Evolutionary conservation across 2,113 vertebrate species (phyloP).

Genomic region (Mionectes macconnelli): DNA sequence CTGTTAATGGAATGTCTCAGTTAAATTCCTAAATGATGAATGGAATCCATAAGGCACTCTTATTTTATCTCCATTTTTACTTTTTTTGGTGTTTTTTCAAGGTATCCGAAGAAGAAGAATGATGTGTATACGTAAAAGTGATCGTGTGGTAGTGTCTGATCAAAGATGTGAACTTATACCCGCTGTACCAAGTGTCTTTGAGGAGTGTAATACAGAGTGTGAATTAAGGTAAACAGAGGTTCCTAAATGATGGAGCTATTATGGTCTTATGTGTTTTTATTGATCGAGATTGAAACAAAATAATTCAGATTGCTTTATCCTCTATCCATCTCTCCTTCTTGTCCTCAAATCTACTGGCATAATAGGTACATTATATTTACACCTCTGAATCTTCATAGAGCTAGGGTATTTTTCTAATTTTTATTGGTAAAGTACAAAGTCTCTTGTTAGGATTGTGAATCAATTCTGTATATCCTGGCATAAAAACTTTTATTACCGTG

Average conservation of each 20-base stretch:
- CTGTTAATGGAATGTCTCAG: neutral
- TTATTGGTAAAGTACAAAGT: neutral
- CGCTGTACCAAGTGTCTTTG: conserved; percentile 68
- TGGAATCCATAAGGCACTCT: neutral
- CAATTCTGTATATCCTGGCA: neutral
- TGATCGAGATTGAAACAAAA: neutral
- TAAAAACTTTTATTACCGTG: neutral
- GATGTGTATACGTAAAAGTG: conserved; percentile 84
- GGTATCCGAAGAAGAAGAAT: conserved; percentile 78
- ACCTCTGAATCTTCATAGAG: neutral
- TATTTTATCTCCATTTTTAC: neutral
- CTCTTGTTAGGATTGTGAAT: neutral
- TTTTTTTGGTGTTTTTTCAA: conserved; percentile 21
- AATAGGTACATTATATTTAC: neutral
- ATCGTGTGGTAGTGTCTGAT: conserved; percentile 84
- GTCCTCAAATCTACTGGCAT: neutral
- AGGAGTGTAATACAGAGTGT: conserved; percentile 90
- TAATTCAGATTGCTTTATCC: neutral
- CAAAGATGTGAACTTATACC: conserved; percentile 86
- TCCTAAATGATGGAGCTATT: neutral
- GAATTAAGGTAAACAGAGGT: conserved; percentile 84
- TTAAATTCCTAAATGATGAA: neutral
- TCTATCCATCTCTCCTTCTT: neutral
- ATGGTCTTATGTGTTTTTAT: neutral
- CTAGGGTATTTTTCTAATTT: neutral